Base-by-base conservation (phyloP, 2,113 vertebrate species). In the Chloroceryle aenea region DNA sequence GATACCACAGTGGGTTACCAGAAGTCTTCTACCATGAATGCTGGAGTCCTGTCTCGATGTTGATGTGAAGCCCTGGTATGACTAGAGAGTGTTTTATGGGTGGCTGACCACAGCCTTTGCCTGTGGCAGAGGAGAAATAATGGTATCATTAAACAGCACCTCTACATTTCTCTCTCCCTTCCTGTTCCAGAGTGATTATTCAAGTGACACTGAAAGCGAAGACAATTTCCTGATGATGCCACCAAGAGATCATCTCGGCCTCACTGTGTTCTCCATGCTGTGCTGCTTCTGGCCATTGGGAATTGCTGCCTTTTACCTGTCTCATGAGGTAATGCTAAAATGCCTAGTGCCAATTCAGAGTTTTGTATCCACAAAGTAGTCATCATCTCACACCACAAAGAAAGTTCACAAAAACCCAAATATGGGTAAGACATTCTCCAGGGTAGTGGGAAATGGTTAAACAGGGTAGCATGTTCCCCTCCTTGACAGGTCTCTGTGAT, bases 221-320 rank as follows among this genome's bases (percentile, higher is more conserved):
- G 99, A 99, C 96, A 98, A 99, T 97, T 99, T 99, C 97, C 98
- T 99, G 59, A 97, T 99, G 98, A 98, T 99, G 98, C 99, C 99
- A 7, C 99, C 99, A 5, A 97, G 98, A 94, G 99, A 99, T 86
- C 99, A 99, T 79, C 98, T 99, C 36, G 99, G 99, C 66, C 99
- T 99, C 96, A 99, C 99, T 40, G 99, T 99, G 88, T 99, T 99
- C 98, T 99, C 99, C 97, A 99, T 99, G 99, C 98, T 99, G 93
- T 99, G 99, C 97, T 99, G 99, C 97, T 99, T 99, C 98, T 99
- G 99, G 99, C 99, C 99, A 2, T 95, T 99, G 80, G 99, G 99
- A 86, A 99, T 99, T 8, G 99, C 99, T 6, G 99, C 99, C 91
- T 99, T 99, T 97, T 99, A 99, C 97, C 96, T 99, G 96, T 99